phyloP scores from a whole-genome alignment of 2,797 vertebrate species.

The Sarcophilus harrisii region DNA sequence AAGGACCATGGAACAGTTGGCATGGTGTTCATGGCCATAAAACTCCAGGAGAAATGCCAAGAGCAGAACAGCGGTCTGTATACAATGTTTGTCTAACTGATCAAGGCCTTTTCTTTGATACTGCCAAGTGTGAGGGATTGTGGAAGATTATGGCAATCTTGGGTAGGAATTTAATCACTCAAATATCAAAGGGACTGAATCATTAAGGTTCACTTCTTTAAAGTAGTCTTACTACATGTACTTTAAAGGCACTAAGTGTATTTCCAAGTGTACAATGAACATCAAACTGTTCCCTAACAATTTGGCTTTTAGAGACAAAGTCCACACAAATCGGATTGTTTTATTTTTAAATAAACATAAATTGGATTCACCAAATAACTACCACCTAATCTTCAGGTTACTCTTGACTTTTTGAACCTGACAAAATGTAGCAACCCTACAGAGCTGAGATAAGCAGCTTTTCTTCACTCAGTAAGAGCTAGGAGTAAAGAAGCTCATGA shows the following conservation, averaged over 20 bases:
- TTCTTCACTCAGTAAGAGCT: conserved; percentile 5
- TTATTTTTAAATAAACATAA: conserved; percentile 41
- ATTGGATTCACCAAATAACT: conserved; percentile 19
- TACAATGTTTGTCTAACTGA: not conserved
- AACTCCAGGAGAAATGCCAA: not conserved
- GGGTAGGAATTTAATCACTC: not conserved
- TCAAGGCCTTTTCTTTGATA: not conserved
- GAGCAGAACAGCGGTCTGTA: not conserved
- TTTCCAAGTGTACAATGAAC: not conserved
- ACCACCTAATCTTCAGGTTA: conserved; percentile 35
- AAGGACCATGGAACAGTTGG: not conserved
- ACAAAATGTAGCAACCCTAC: not conserved
- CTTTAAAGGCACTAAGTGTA: not conserved
- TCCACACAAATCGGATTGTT: conserved; percentile 3
- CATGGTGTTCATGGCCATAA: not conserved
- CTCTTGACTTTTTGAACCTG: not conserved
- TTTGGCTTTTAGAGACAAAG: not conserved
- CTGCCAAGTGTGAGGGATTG: not conserved
- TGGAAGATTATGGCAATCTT: not conserved
- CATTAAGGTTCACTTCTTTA: not conserved
- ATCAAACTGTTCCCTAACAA: not conserved
- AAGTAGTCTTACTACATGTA: not conserved
- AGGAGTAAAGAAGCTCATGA: not conserved
- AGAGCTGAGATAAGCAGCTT: conserved; percentile 24
- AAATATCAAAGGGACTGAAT: not conserved